Percentiles rank a stretch among this genome's conserved stretches.
phyloP scores from a whole-genome alignment of 2,797 vertebrate species.

The Sparidentex hasta region DNA sequence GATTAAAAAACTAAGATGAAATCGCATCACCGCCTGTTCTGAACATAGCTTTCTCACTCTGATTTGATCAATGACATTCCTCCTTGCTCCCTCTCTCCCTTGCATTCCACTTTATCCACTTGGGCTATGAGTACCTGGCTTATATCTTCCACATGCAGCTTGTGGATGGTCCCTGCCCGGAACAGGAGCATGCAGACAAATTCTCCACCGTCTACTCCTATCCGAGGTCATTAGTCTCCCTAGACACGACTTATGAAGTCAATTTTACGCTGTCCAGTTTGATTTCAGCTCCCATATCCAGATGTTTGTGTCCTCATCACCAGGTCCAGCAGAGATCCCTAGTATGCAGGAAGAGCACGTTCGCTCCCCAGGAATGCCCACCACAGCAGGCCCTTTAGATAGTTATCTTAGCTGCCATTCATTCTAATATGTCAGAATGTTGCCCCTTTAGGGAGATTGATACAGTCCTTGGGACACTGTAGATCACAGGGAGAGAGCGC shows the following conservation, averaged over 20 bases:
- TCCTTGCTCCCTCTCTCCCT: slow-evolving; percentile 62
- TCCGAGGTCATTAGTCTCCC: slow-evolving; percentile 83
- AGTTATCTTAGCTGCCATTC: slow-evolving; percentile 77
- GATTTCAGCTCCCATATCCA: slow-evolving; percentile 83
- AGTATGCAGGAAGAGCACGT: slow-evolving; percentile 74
- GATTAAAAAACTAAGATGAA: slow-evolving; percentile 24
- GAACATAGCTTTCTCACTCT: slow-evolving; percentile 44
- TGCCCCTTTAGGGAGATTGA: slow-evolving; percentile 85
- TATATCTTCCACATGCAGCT: slow-evolving; percentile 88
- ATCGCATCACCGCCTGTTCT: slow-evolving; percentile 32
- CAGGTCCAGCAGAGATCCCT: slow-evolving; percentile 50
- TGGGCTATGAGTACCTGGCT: slow-evolving; percentile 84
- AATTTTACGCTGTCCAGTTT: slow-evolving; percentile 87
- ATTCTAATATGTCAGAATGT: slow-evolving; percentile 83
- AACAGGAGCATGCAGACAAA: slow-evolving; percentile 85
- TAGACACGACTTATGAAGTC: slow-evolving; percentile 86
- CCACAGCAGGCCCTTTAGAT: slow-evolving; percentile 71
- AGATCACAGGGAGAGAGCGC: slow-evolving; percentile 78
- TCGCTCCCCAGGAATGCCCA: slow-evolving; percentile 75
- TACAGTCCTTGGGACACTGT: slow-evolving; percentile 78
- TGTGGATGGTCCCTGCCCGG: slow-evolving; percentile 77
- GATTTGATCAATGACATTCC: slow-evolving; percentile 83
- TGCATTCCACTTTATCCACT: slow-evolving; percentile 84
- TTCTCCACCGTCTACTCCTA: slow-evolving; percentile 80
- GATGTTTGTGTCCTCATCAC: slow-evolving; percentile 78